These are phyloP conservation scores for Lagenorhynchus albirostris DNA, from an alignment of 2,113 vertebrate species.

Conservation along the genomic window DNA sequence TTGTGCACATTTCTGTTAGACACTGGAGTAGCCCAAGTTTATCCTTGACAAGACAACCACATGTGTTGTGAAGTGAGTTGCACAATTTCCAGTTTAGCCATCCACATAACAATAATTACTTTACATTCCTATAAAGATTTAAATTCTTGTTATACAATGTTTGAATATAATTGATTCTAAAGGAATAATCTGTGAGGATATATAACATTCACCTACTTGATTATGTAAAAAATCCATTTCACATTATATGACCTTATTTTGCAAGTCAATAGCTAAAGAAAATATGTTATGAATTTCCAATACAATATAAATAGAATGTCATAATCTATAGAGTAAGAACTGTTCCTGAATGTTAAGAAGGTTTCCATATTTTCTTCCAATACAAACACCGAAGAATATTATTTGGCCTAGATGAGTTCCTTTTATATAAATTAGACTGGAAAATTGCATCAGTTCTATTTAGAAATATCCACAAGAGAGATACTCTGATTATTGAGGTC, in stretches of 20 bases:
- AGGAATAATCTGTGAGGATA: conserved; percentile 70
- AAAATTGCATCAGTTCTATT: conserved; percentile 71
- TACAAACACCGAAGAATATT: conserved; percentile 69
- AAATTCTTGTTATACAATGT: conserved; percentile 65
- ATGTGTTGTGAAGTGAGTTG: conserved; percentile 28
- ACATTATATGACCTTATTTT: conserved; percentile 81
- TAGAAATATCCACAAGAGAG: conserved; percentile 70
- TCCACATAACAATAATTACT: conserved; percentile 52
- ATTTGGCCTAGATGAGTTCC: conserved; percentile 68
- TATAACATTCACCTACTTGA: conserved; percentile 76
- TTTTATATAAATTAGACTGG: conserved; percentile 69
- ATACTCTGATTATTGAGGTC: conserved; percentile 69
- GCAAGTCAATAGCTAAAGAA: conserved; percentile 73
- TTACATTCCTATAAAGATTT: conserved; percentile 55
- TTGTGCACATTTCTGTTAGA: not conserved
- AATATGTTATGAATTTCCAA: conserved; percentile 77
- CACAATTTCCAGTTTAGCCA: conserved; percentile 50
- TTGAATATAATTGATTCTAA: conserved; percentile 76
- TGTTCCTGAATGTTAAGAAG: conserved; percentile 72
- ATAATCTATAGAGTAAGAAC: conserved; percentile 67
- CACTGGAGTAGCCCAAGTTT: not conserved
- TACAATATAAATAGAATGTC: conserved; percentile 75
- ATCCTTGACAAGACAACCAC: not conserved
- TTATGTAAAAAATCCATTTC: conserved; percentile 81
- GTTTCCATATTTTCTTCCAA: conserved; percentile 50